A percentile compares a stretch with the other conserved stretches of the same genome.
Conservation (phyloP, 2,797 vertebrate genomes). For the Sylvilagus floridanus region DNA sequence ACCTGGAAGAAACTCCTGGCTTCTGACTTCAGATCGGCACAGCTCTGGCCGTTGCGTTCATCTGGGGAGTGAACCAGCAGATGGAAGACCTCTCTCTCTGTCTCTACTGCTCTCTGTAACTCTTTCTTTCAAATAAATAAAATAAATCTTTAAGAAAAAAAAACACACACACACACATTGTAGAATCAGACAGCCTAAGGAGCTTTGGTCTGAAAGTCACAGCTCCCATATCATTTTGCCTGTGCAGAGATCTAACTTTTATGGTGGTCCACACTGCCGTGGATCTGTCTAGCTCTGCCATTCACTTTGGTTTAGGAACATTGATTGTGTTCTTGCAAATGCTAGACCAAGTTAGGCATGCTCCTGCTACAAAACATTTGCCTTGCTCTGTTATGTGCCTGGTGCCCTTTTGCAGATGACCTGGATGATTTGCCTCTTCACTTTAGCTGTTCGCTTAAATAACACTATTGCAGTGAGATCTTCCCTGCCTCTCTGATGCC, state of each 20-base stretch:
- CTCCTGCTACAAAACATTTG: background rate
- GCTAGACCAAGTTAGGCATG: background rate
- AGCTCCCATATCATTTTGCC: background rate
- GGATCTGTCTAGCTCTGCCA: background rate
- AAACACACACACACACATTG: background rate
- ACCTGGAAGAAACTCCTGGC: too few relatives aligned
- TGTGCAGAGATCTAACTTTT: background rate
- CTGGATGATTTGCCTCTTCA: background rate
- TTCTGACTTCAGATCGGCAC: too few relatives aligned
- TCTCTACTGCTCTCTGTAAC: too few relatives aligned
- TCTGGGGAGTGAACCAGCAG: too few relatives aligned
- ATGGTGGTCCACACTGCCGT: background rate
- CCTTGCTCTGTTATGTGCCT: background rate
- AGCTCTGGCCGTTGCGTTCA: too few relatives aligned
- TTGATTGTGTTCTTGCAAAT: background rate
- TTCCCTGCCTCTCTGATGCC: background rate
- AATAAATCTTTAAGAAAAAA: too few relatives aligned
- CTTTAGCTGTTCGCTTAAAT: background rate
- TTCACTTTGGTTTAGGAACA: background rate
- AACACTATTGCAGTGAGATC: background rate
- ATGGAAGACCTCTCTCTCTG: too few relatives aligned
- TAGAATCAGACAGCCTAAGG: background rate
- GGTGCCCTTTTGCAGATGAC: background rate
- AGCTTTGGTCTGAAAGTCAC: slow-evolving; percentile 2
- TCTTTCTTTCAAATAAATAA: too few relatives aligned